These are phyloP conservation scores for Cerastoderma edule DNA, from an alignment of 2,888 invertebrate genomes.

Conservation along the genomic window DNA sequence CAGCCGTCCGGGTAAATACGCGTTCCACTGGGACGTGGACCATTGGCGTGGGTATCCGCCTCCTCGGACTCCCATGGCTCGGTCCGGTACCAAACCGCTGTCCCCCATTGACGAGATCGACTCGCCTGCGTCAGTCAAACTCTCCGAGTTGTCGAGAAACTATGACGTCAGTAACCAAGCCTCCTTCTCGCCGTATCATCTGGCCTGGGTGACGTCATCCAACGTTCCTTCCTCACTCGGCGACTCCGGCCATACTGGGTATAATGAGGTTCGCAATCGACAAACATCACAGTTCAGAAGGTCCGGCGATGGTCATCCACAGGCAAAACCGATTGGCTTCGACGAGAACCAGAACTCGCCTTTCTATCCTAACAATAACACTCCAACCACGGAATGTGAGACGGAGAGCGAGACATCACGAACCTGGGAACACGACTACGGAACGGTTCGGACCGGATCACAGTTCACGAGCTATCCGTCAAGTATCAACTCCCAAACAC, in stretches of 20 bases:
- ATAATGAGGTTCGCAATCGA: slow-evolving; percentile 20
- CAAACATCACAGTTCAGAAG: slow-evolving; percentile 26
- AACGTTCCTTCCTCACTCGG: slow-evolving; percentile 50
- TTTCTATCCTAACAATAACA: slow-evolving; percentile 72
- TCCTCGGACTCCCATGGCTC: slow-evolving; percentile 20
- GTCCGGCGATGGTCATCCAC: slow-evolving; percentile 31
- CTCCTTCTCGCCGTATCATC: slow-evolving; percentile 69
- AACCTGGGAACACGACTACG: background rate
- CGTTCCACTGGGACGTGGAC: slow-evolving; percentile 65
- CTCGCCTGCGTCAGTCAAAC: slow-evolving; percentile 50
- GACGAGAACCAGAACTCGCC: slow-evolving; percentile 63
- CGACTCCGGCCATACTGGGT: slow-evolving; percentile 45
- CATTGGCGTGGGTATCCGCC: slow-evolving; percentile 61
- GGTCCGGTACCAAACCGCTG: slow-evolving; percentile 51
- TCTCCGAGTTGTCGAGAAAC: slow-evolving; percentile 53
- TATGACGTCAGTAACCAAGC: slow-evolving; percentile 63
- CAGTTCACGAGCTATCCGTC: slow-evolving; percentile 58
- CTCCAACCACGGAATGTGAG: slow-evolving; percentile 70
- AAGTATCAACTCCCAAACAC: slow-evolving; percentile 49
- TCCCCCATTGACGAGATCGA: slow-evolving; percentile 72
- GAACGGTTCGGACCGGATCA: slow-evolving; percentile 16
- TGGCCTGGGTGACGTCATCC: slow-evolving; percentile 63
- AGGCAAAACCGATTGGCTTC: slow-evolving; percentile 26
- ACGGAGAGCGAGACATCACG: slow-evolving; percentile 53
- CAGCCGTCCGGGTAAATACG: slow-evolving; percentile 55